A percentile compares a stretch with the other conserved stretches of the same genome.
These are phyloP conservation scores for Cossypha polioptera DNA, from an alignment of 2,797 vertebrate species.

Conservation along the genomic window DNA sequence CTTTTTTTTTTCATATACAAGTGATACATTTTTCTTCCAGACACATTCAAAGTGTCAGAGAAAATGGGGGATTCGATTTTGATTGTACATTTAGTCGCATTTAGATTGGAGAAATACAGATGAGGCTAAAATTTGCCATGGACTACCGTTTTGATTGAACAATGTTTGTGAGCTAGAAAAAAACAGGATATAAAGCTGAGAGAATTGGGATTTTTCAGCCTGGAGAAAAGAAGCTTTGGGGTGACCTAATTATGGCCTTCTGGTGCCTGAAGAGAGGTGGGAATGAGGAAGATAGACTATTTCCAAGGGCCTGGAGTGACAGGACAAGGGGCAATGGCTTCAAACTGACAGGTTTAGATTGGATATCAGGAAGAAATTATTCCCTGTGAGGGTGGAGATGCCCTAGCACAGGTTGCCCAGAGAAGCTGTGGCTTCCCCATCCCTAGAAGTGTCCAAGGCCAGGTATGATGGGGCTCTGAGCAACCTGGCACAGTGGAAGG, in stretches of 20 bases:
- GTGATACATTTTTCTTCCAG: background rate
- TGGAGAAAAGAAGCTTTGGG: background rate
- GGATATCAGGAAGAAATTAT: rapidly evolving
- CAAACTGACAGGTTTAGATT: background rate
- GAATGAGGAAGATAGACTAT: background rate
- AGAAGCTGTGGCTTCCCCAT: background rate
- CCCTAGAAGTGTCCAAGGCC: background rate
- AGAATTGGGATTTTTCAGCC: background rate
- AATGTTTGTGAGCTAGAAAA: background rate
- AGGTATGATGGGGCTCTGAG: rapidly evolving
- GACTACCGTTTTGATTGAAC: background rate
- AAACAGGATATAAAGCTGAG: background rate
- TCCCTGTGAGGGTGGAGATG: background rate
- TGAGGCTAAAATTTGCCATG: background rate
- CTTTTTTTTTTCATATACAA: background rate
- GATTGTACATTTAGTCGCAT: background rate
- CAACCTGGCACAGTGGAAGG: background rate
- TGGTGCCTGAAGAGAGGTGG: background rate
- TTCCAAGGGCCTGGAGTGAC: background rate
- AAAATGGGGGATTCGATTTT: background rate
- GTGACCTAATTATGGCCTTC: too few species aligned
- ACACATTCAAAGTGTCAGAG: background rate
- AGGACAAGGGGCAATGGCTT: background rate
- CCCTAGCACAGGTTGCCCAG: background rate
- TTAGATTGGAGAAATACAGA: background rate